Evolutionary conservation across 2,797 vertebrate species (phyloP), one percentile per base, ranked within the genome.

Genomic region (Anas capensis): DNA sequence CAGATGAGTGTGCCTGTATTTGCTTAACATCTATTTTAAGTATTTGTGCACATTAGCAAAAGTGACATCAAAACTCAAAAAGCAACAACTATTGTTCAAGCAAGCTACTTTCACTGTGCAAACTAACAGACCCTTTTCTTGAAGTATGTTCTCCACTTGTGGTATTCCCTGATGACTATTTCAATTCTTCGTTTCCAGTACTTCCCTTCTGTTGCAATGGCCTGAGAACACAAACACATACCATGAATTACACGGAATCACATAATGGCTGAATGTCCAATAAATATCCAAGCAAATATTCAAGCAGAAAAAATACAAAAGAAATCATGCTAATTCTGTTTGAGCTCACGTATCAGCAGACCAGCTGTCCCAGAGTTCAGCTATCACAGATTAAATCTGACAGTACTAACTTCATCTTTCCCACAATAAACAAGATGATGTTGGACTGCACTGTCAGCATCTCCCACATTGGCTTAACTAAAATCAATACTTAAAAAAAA

Each of bases 141-240:
- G 97, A 99, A 99, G 97, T 99, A 99, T 4, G 99, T 99, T 94
- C 99, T 99, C 99, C 99, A 99, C 97, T 99, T 99, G 98, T 99
- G 99, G 95, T 99, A 99, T 87, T 99, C 99, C 95, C 98, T 98
- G 82, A 99, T 99, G 83, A 99, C 99, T 8, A 99, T 99, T 98
- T 99, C 99, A 84, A 99, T 99, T 96, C 99, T 98, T 95, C 98
- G 98, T 93, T 99, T 99, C 99, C 99, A 99, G 95, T 99, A 99
- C 76, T 99, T 99, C 54, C 99, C 99, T 88, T 99, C 99, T 4
- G 98, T 98, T 86, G 98, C 98, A 90, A 98, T 98, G 75, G 98
- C 99, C 99, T 99, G 92, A 42, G 75, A 92, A 90, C 78, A 84
- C 61, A 93, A 33, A 80, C 64, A 94, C 82, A 84, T 79, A 78